These are phyloP conservation scores for Calameuta filiformis DNA, from an alignment of 2,888 invertebrate genomes.

Conservation along the genomic window DNA sequence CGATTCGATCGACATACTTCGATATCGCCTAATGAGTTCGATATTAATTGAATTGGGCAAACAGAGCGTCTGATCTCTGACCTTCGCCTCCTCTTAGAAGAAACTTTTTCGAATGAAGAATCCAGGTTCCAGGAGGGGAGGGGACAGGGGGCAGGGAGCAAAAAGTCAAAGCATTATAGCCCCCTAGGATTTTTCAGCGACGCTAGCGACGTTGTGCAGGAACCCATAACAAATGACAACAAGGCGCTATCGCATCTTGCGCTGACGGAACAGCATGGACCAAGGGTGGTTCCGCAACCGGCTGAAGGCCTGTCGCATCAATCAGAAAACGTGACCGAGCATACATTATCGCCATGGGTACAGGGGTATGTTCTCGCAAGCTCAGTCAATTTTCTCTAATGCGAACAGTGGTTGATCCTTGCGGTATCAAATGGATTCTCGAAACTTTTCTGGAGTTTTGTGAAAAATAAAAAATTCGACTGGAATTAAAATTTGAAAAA, in stretches of 20 bases:
- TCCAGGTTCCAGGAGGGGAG: neutral
- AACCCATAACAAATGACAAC: constrained; percentile 37
- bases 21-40: constrained; percentile 1
- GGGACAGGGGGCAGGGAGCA: neutral
- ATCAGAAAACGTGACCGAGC: constrained; percentile 60
- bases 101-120: neutral
- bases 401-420: neutral
- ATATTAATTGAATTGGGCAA: constrained; percentile 7
- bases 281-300: neutral
- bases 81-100: neutral
- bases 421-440: neutral
- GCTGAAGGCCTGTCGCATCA: constrained; percentile 36
- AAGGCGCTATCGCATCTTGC: constrained; percentile 19
- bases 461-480: neutral
- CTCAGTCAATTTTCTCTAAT: neutral
- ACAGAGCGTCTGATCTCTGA: neutral
- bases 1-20: neutral
- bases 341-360: constrained; percentile 53
- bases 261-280: neutral
- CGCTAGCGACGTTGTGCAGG: constrained; percentile 29
- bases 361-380: neutral
- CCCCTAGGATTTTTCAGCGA: constrained; percentile 37
- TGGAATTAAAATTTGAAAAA: neutral
- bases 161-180: neutral
- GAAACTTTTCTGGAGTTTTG: neutral